These are phyloP conservation scores for Slavum lentiscoides DNA, from an alignment of 2,888 invertebrate genomes.

Conservation along the genomic window DNA sequence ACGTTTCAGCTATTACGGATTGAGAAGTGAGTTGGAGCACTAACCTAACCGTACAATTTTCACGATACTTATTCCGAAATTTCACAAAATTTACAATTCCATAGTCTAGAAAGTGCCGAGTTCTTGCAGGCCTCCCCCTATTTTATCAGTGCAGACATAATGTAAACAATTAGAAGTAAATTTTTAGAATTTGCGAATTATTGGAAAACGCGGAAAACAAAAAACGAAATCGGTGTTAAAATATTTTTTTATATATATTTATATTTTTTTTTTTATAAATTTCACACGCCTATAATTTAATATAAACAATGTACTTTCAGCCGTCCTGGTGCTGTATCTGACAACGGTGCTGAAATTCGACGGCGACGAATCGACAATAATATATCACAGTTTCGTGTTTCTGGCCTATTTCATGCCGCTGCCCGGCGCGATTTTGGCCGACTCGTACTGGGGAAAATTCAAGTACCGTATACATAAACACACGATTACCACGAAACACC, in stretches of 20 bases:
- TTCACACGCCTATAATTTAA: no score
- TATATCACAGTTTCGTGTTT: slow-evolving; percentile 78
- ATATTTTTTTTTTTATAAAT: no score
- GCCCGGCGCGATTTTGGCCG: slow-evolving; percentile 76
- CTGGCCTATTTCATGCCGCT: slow-evolving; percentile 76
- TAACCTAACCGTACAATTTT: no score
- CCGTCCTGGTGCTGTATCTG: slow-evolving; percentile 70
- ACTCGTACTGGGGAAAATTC: slow-evolving; percentile 59
- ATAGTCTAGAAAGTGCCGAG: no score
- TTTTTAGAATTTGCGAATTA: no score
- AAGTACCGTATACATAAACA: slow-evolving; percentile 10
- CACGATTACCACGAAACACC: no score
- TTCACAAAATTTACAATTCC: no score
- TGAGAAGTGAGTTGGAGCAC: slow-evolving; percentile 76
- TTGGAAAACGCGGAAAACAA: no score
- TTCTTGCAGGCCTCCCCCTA: background rate
- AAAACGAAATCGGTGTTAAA: no score
- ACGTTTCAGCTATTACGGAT: slow-evolving; percentile 94
- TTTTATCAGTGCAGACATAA: no score
- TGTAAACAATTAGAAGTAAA: background rate
- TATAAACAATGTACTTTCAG: slow-evolving; percentile 15
- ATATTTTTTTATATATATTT: no score
- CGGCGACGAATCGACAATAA: slow-evolving; percentile 72
- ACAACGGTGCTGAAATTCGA: slow-evolving; percentile 70
- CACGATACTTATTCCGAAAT: no score